Evolutionary conservation across 2,797 vertebrate genomes (phyloP).

Genomic region (Botia kubotai): DNA sequence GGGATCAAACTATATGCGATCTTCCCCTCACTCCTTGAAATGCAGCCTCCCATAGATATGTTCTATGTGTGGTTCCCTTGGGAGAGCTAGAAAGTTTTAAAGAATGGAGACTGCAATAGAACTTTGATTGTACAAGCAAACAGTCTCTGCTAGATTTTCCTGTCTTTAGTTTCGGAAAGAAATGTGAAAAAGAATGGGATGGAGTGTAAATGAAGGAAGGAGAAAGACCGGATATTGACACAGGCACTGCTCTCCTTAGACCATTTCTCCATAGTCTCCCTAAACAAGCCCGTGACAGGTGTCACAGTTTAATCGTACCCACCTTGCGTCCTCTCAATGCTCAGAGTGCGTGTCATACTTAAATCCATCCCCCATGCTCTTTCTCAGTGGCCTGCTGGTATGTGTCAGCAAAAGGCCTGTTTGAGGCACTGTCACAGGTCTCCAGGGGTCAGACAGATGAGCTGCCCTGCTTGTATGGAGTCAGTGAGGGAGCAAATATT

Average conservation of each 20-base stretch:
- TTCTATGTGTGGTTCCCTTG: slow-evolving; percentile 39
- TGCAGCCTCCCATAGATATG: slow-evolving; percentile 29
- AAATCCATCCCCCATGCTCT: slow-evolving; percentile 59
- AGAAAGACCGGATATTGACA: slow-evolving; percentile 40
- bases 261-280: slow-evolving; percentile 57
- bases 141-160: slow-evolving; percentile 19
- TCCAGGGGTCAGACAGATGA: slow-evolving; percentile 65
- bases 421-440: slow-evolving; percentile 65
- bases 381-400: slow-evolving; percentile 60
- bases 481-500: slow-evolving; percentile 63
- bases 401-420: slow-evolving; percentile 65
- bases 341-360: slow-evolving; percentile 63
- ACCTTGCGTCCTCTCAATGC: slow-evolving; percentile 60
- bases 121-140: slow-evolving; percentile 33
- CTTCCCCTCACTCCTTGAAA: slow-evolving; percentile 28
- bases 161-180: slow-evolving; percentile 4
- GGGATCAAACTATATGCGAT: slow-evolving; percentile 71
- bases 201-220: slow-evolving; percentile 25
- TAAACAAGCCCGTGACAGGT: slow-evolving; percentile 65
- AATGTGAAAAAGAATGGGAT: slow-evolving; percentile 27
- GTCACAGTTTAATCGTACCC: slow-evolving; percentile 63
- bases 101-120: slow-evolving; percentile 11
- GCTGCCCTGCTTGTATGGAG: slow-evolving; percentile 66
- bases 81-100: slow-evolving; percentile 22
- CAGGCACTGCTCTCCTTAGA: slow-evolving; percentile 47